Evolutionary conservation across 2,888 invertebrate species (phyloP).

Genomic region (Pediacus dermestoides): DNA sequence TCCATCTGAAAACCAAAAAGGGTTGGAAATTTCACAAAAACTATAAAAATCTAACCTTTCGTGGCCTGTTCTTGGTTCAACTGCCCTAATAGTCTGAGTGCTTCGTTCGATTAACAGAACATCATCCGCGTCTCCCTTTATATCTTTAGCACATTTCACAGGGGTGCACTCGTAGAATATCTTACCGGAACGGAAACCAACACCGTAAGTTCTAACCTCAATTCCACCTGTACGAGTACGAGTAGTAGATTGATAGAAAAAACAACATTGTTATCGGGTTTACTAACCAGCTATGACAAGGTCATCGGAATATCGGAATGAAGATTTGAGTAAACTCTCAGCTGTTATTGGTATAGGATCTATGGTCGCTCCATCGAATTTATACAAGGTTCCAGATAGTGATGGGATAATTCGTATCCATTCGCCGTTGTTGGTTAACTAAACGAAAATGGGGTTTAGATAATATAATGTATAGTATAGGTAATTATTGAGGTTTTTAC

Average conservation of each 20-base stretch:
- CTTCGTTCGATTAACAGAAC: conserved; percentile 77
- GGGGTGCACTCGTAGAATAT: conserved; percentile 76
- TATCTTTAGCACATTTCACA: conserved; percentile 66
- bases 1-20: conserved; percentile 65
- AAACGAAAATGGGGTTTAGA: conserved; percentile 11
- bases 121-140: conserved; percentile 44
- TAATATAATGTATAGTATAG: neutral
- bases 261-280: too few relatives aligned
- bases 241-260: conserved; percentile 9
- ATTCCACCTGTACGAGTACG: conserved; percentile 69
- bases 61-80: conserved; percentile 78
- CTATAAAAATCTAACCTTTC: conserved; percentile 63
- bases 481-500: conserved; percentile 50
- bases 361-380: conserved; percentile 83
- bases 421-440: conserved; percentile 80
- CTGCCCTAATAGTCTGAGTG: conserved; percentile 84
- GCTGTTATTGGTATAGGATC: conserved; percentile 85
- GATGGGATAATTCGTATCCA: conserved; percentile 90
- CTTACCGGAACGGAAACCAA: conserved; percentile 70
- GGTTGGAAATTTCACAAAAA: conserved; percentile 1
- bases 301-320: conserved; percentile 82
- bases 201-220: conserved; percentile 80
- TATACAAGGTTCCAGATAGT: conserved; percentile 85
- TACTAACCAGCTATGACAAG: conserved; percentile 80
- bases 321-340: conserved; percentile 81